phyloP scores from a whole-genome alignment of 2,888 invertebrate species.

The Tanytarsus gracilentus region DNA sequence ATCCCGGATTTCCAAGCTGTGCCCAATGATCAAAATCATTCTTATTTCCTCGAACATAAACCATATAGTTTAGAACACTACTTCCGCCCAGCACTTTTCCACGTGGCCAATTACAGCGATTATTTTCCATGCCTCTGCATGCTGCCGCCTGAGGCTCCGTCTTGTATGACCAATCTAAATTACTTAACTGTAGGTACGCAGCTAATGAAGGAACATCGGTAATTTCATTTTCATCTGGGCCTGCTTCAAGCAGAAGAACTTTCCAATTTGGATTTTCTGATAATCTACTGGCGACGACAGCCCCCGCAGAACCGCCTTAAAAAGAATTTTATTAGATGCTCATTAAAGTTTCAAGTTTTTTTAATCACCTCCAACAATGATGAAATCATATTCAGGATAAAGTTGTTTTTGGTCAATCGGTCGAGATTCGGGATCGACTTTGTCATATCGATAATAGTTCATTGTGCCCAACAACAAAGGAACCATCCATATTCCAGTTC shows the following conservation, averaged over 20 bases:
- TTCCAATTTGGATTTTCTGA: slow-evolving; percentile 70
- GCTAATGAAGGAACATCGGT: slow-evolving; percentile 80
- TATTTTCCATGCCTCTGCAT: slow-evolving; percentile 72
- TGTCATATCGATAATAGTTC: slow-evolving; percentile 70
- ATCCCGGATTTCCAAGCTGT: slow-evolving; percentile 73
- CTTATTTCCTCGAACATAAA: slow-evolving; percentile 76
- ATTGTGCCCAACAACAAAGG: slow-evolving; percentile 74
- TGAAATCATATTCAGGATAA: slow-evolving; percentile 70
- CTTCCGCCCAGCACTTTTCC: slow-evolving; percentile 69
- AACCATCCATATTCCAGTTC: slow-evolving; percentile 75
- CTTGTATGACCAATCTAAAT: slow-evolving; percentile 84
- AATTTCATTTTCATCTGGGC: slow-evolving; percentile 80
- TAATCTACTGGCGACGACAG: slow-evolving; percentile 74
- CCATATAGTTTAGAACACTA: slow-evolving; percentile 80
- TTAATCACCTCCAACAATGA: slow-evolving; percentile 57
- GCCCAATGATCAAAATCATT: slow-evolving; percentile 88
- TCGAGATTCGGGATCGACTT: slow-evolving; percentile 69
- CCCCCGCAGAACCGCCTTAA: slow-evolving; percentile 71
- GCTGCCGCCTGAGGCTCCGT: slow-evolving; percentile 73
- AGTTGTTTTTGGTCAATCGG: slow-evolving; percentile 60
- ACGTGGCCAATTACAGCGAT: slow-evolving; percentile 72
- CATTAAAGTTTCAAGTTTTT: not conserved
- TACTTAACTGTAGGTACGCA: slow-evolving; percentile 75
- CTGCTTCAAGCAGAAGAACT: slow-evolving; percentile 71
- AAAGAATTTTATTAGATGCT: not conserved